These are phyloP conservation scores for Pitangus sulphuratus DNA, from an alignment of 2,797 vertebrate genomes.

Conservation along the genomic window DNA sequence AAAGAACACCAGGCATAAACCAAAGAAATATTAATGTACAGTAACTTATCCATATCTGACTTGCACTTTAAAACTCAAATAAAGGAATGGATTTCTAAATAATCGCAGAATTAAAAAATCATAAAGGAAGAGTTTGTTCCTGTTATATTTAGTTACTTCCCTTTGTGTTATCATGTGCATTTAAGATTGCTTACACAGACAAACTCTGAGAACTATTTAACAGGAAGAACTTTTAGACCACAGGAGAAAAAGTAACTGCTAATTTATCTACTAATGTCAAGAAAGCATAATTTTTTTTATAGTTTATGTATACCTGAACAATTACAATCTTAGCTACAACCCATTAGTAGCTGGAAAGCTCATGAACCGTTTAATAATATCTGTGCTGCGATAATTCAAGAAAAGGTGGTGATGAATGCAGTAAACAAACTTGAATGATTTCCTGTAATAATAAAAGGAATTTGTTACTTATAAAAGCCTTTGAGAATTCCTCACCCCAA, in stretches of 20 bases:
- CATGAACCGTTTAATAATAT: neutral
- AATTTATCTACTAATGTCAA: neutral
- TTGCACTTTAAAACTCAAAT: neutral
- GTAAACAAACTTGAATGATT: neutral
- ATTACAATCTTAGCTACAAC: neutral
- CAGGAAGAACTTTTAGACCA: neutral
- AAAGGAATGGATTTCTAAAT: neutral
- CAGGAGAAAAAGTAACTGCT: neutral
- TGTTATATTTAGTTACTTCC: neutral
- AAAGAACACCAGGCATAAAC: neutral
- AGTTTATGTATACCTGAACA: neutral
- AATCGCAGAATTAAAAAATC: neutral
- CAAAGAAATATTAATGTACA: neutral
- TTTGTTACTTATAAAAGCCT: neutral
- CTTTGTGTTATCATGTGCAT: neutral
- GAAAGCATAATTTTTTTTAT: neutral
- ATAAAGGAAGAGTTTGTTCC: neutral
- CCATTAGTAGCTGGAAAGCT: neutral
- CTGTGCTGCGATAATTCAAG: neutral
- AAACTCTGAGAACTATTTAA: neutral
- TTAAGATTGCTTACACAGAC: neutral
- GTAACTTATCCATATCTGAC: neutral
- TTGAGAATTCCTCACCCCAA: neutral
- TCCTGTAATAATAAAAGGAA: neutral
- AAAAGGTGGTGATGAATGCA: neutral